phyloP scores from a whole-genome alignment of 2,113 vertebrate species.

The Corythornis vintsioides region DNA sequence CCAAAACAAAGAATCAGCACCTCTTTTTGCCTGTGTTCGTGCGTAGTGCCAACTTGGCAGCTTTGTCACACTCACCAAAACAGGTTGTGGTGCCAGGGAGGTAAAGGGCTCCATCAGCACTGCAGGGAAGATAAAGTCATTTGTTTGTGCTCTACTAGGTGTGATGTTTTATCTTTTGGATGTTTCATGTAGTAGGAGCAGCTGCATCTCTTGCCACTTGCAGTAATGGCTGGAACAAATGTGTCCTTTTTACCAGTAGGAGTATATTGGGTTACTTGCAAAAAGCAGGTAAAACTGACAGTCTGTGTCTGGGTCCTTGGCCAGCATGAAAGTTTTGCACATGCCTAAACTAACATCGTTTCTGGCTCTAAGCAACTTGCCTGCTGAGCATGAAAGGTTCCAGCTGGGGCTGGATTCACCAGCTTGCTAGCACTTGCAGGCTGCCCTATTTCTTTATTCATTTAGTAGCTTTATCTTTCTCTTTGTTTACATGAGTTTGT shows the following conservation, averaged over 20 bases:
- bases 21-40: background rate
- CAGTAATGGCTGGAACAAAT: background rate
- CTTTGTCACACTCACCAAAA: background rate
- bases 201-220: background rate
- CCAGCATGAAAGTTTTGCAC: background rate
- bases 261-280: background rate
- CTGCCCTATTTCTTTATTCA: background rate
- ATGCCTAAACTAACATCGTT: background rate
- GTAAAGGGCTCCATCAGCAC: background rate
- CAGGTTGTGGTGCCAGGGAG: background rate
- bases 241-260: background rate
- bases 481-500: background rate
- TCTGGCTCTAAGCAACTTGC: background rate
- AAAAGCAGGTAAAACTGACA: background rate
- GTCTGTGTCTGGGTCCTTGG: background rate
- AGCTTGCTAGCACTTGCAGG: background rate
- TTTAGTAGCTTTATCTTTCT: background rate
- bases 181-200: background rate
- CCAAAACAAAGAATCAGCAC: background rate
- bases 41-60: background rate
- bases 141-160: background rate
- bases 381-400: background rate
- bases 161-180: rapidly evolving
- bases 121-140: background rate
- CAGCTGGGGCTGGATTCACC: background rate